Conservation (phyloP, 2,113 vertebrate genomes). For the Syrrhaptes paradoxus region DNA sequence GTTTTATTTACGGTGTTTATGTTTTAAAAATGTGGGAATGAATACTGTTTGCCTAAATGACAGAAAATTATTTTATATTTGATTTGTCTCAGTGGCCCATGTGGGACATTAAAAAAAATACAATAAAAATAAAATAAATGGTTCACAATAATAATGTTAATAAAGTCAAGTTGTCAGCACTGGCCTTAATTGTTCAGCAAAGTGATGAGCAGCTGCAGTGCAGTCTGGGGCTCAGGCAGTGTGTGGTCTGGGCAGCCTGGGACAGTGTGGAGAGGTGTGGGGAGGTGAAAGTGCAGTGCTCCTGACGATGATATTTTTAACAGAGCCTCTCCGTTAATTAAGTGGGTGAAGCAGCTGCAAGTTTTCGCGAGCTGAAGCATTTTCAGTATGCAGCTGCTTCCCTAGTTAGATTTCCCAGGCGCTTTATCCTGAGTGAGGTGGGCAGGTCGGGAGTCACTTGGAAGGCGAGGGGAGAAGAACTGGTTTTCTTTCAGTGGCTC, state of each 20-base stretch:
- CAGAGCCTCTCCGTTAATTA: neutral
- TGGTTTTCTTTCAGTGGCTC: neutral
- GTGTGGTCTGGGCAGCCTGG: neutral
- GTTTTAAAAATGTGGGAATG: slow-evolving; percentile 36
- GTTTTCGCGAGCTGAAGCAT: neutral
- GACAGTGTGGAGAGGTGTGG: neutral
- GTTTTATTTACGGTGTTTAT: slow-evolving; percentile 66
- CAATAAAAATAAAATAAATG: neutral
- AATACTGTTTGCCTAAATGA: slow-evolving; percentile 52
- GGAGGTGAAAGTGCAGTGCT: neutral
- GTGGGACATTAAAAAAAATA: slow-evolving; percentile 5
- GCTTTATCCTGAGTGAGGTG: fast-evolving
- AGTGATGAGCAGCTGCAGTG: neutral
- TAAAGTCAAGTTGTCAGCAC: neutral
- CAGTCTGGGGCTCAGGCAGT: fast-evolving
- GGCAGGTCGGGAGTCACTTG: neutral
- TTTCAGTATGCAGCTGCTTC: neutral
- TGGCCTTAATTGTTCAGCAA: neutral
- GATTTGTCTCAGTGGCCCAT: slow-evolving; percentile 21
- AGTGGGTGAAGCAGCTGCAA: neutral
- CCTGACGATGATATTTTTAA: neutral
- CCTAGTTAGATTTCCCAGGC: neutral
- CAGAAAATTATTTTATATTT: slow-evolving; percentile 53
- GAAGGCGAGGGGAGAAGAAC: neutral
- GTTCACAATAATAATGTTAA: neutral